Evolutionary conservation across 2,888 invertebrate genomes (phyloP).

Genomic region (Diploptera punctata): DNA sequence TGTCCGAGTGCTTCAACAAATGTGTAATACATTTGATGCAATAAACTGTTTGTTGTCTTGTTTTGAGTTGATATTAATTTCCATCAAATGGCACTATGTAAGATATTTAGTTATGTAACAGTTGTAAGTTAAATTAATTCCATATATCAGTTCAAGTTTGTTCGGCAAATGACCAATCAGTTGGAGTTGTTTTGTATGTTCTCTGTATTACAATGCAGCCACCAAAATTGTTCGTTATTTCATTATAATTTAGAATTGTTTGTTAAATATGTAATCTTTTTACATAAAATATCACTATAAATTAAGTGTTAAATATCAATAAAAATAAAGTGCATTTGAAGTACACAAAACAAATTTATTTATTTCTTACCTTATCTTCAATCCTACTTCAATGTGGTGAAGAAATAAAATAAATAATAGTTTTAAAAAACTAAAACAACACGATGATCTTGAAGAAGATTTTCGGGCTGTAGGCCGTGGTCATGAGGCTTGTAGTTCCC

Average conservation of each 20-base stretch:
- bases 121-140: neutral
- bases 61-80: neutral
- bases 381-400: no score
- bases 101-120: neutral
- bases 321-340: neutral
- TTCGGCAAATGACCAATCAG: no score
- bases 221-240: conserved; percentile 20
- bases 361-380: no score
- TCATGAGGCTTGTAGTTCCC: no score
- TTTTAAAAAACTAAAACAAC: no score
- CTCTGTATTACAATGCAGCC: conserved; percentile 17
- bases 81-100: neutral
- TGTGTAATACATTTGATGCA: neutral
- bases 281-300: conserved; percentile 34
- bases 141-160: no score
- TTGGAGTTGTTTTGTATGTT: conserved; percentile 13
- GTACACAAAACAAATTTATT: no score
- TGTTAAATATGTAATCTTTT: conserved; percentile 33
- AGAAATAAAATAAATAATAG: no score
- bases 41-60: neutral
- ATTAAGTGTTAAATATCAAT: conserved; percentile 30
- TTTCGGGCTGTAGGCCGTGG: no score
- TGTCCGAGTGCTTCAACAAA: neutral
- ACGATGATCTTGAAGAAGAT: no score
- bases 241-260: conserved; percentile 26